Evolutionary conservation across 2,888 invertebrate genomes (phyloP), one percentile per base, ranked within the genome.

Genomic region (Ormia ochracea): DNA sequence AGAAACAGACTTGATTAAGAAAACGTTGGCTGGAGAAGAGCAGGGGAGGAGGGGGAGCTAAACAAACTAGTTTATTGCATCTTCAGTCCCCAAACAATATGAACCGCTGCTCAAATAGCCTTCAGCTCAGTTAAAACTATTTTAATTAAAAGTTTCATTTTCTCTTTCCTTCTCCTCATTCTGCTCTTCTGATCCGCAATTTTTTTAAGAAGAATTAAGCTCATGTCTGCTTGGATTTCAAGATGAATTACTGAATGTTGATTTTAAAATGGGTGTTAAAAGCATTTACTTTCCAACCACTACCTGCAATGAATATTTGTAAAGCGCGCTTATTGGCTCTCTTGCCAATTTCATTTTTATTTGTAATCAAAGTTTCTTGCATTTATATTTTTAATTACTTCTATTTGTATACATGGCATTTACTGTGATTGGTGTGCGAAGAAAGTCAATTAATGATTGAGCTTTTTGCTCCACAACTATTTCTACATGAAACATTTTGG

Each of bases 351-450:
- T 58, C 33, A n/a, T 45, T 31, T 31, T 23, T n/a, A 14, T 28
- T 50, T 50, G 14, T 33, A 26, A 26, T 31, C 12, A 43, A 12
- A 17, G 21, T 26, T 50, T 23, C 26, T 43, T 36, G 5, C 9
- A 7, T 43, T 56, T 54, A 56, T 41, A 28, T 50, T 70, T 69
- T 72, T 72, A 72, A 72, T 72, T 61, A 72, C 41, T 61, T 58
- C 61, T 72, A 43, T 52, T 54, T 72, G 31, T 52, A 61, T 52
- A 50, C 14, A 12, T 19, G 41, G 12, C 23, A 63, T 72, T 72
- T 72, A 61, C 17, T 43, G 26, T 52, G 41, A 72, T 61, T 61
- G 61, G 41, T 38, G n/a, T 38, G 19, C 12, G 38, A 50, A 72
- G 72, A 72, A 72, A 72, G 61, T 72, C 43, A 50, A 19, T 43